Conservation (phyloP, 1,140 invertebrate species). For the Oryzaephilus surinamensis region DNA sequence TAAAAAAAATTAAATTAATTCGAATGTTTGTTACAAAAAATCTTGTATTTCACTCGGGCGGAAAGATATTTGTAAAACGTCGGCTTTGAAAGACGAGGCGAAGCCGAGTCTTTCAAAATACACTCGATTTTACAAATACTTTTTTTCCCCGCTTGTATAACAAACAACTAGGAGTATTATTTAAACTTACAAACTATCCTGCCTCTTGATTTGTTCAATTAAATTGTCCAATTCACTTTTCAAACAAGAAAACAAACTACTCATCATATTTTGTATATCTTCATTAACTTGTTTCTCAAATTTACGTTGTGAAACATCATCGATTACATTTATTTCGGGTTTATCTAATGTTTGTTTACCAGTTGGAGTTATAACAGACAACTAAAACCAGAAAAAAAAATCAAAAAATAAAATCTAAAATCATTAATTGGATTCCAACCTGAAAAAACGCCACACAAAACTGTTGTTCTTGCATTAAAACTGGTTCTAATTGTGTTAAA, state of each 20-base stretch:
- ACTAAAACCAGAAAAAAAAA: conserved; percentile 22
- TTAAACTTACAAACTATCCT: conserved; percentile 79
- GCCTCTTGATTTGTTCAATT: conserved; percentile 72
- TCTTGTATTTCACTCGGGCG: too few relatives aligned
- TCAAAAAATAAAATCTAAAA: background rate
- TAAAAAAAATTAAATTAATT: too few relatives aligned
- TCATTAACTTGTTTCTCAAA: conserved; percentile 62
- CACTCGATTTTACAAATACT: too few relatives aligned
- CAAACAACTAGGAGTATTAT: too few relatives aligned
- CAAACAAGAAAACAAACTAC: conserved; percentile 72
- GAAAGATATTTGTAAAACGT: too few relatives aligned
- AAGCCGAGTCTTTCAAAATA: too few relatives aligned
- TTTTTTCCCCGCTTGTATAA: too few relatives aligned
- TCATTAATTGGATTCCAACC: too few relatives aligned
- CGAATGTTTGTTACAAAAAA: too few relatives aligned
- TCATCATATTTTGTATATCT: conserved; percentile 77
- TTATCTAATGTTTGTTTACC: conserved; percentile 42
- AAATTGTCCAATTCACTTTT: conserved; percentile 80
- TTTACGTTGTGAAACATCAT: conserved; percentile 44
- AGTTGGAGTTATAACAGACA: conserved; percentile 52
- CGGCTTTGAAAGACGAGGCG: too few relatives aligned
- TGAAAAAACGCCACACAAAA: conserved; percentile 94
- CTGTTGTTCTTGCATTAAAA: conserved; percentile 89
- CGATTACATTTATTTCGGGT: conserved; percentile 27
- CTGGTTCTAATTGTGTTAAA: conserved; percentile 78